Evolutionary conservation across 2,113 vertebrate genomes (phyloP), one percentile per base, ranked within the genome.

Genomic region (Orientallactaga bullata): DNA sequence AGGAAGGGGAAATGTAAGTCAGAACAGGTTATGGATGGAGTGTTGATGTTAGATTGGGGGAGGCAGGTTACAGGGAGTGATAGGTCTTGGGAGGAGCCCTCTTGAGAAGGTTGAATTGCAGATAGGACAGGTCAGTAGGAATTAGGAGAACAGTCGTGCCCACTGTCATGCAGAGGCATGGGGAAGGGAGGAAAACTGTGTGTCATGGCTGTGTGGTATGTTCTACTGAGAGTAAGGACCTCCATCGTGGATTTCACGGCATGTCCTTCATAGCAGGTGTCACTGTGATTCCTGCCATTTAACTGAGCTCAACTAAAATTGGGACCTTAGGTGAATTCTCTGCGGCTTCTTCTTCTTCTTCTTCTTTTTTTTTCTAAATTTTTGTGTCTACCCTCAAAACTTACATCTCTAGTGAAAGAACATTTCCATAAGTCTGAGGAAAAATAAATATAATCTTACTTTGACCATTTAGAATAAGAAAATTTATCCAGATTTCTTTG

Each of bases 141-240:
- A 9, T 26, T 28, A 17, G n/a, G n/a, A n/a, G 32, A 60, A 93
- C 28, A 51, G 13, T 9, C 66, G 12, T 7, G 42, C 20, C 42
- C 4, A 6, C 42, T 80, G 65, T 28, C 4, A 23, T 17, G 51
- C 1, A 78, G 5, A 90, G 2, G 5, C 63, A 39, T 37, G 21
- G 4, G 2, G 30, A 55, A 17, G 73, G 30, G 15, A 17, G 73
- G 26, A 26, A 87, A 79, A 15, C 9, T 8, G 21, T 32, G 7
- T 17, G 10, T 18, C 18, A 51, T 4, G n/a, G 18, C 0, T 60
- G 32, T 47, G 28, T 4, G 2, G 58, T 3, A 10, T 11, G 24
- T 12, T 3, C 23, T 71, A 18, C 10, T 21, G 13, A n/a, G 20
- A 15, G 7, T 13, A 37, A 71, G 20, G 4, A 24, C 11, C 12